These are phyloP conservation scores for Petrolisthes cinctipes DNA, from an alignment of 2,888 invertebrate species.

Conservation along the genomic window DNA sequence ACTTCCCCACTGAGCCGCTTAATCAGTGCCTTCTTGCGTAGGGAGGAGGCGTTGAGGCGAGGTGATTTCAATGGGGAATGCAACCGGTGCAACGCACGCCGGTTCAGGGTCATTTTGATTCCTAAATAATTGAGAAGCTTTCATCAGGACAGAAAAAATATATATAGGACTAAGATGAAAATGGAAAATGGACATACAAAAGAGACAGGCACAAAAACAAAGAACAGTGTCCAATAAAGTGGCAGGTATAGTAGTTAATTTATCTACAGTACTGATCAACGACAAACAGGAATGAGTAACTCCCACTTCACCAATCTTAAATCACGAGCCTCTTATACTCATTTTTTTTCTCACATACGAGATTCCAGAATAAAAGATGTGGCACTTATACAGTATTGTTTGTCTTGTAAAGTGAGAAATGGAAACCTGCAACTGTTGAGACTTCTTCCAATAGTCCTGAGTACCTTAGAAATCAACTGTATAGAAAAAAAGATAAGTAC, in stretches of 20 bases:
- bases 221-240: not conserved
- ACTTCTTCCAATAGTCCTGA: too few species aligned
- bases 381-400: too few species aligned
- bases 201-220: not conserved
- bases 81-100: slow-evolving; percentile 28
- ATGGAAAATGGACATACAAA: not conserved
- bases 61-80: slow-evolving; percentile 55
- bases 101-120: slow-evolving; percentile 43
- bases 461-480: too few species aligned
- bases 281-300: too few species aligned
- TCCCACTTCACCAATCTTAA: too few species aligned
- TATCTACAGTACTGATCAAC: too few species aligned
- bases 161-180: not conserved
- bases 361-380: too few species aligned
- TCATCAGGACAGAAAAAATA: not conserved
- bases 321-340: too few species aligned
- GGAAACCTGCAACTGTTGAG: too few species aligned
- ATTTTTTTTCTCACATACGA: too few species aligned
- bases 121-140: not conserved
- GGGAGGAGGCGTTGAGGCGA: slow-evolving; percentile 37
- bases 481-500: too few species aligned
- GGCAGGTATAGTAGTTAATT: not conserved
- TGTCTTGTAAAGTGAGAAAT: too few species aligned
- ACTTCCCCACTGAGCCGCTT: slow-evolving; percentile 40
- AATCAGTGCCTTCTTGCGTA: slow-evolving; percentile 53